Evolutionary conservation across 2,113 vertebrate species (phyloP).

Genomic region (chimpanzee (Pan troglodytes)): NHGRI_mPanTro3-v2.1_pri NC_072407.2:130441501-130442000

Average conservation of each 20-base stretch:
- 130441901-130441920: background rate
- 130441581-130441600: background rate
- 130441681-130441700: conserved; percentile 50
- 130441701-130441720: conserved; percentile 39
- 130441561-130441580: background rate
- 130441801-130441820: conserved; percentile 49
- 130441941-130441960: background rate
- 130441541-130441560: background rate
- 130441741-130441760: conserved; percentile 71
- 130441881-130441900: background rate
- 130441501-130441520: background rate
- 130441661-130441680: background rate
- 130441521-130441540: background rate
- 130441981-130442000: background rate
- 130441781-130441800: conserved; percentile 75
- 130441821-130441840: conserved; percentile 11
- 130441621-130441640: background rate
- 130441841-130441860: conserved; percentile 1
- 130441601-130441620: background rate
- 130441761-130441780: conserved; percentile 78
- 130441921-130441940: background rate
- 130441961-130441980: background rate
- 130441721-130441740: conserved; percentile 32
- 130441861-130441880: background rate
- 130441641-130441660: background rate